Evolutionary conservation across 1,140 invertebrate species (phyloP), one percentile per base, ranked within the genome.

Genomic region (Diorhabda carinulata): DNA sequence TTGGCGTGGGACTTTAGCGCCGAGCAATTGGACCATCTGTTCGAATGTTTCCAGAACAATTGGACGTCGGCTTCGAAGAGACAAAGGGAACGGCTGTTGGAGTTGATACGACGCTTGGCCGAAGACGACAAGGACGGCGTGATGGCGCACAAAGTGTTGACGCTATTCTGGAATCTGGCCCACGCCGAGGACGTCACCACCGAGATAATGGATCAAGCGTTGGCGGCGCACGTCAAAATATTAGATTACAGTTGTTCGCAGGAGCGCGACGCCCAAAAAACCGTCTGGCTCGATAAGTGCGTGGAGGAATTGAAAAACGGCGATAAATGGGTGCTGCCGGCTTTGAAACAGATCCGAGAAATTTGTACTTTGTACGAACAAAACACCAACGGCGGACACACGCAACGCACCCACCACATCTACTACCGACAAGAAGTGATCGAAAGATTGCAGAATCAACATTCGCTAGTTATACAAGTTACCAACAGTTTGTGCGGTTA

Each of bases 51-150:
- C 84, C 94, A 97, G 87, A 93, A 94, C 78, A 83, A 78, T 72
- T 98, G 96, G 96, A 94, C 93, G 67, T 94, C 93, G 77, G 97
- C 96, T 40, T 96, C 91, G 80, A 97, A 96, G 82, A 95, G 98
- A 81, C 96, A 98, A 84, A 87, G 96, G 73, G 97, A 99, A 84
- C 95, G 97, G 80, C 84, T 98, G 61, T 83, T 99, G 67, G 97
- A 99, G 84, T 85, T 99, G 68, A 99, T 98, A 74, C 87, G 97
- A 6, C 86, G 96, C 76, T 82, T 99, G 67, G 96, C 97, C 10
- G 97, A 99, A 83, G 97, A 81, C 83, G 97, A 99, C 83, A 98
- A 98, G 81, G 96, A 98, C 83, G 97, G 97, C 68, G 94, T 98
- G 9, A 98, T 99, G 96, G 96, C 97, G 61, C 93, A 97, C 80